A percentile compares a stretch with the other conserved stretches of the same genome.
These are phyloP conservation scores for Metalampra italica DNA, from an alignment of 2,888 invertebrate genomes.

Conservation along the genomic window DNA sequence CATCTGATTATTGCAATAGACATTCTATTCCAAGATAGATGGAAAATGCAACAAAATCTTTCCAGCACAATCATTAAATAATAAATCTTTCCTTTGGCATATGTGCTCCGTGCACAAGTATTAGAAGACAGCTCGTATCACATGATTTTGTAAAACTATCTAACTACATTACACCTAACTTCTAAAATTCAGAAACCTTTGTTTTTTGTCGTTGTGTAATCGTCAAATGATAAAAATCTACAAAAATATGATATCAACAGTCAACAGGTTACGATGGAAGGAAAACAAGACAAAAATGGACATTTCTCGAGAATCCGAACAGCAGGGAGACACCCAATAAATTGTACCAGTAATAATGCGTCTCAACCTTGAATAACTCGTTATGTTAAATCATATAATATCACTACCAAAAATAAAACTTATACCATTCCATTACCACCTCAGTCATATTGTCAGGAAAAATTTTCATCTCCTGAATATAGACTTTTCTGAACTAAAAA, in stretches of 20 bases:
- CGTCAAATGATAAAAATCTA: too few relatives aligned
- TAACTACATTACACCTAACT: too few relatives aligned
- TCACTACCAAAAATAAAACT: slow-evolving; percentile 53
- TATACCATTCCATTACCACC: slow-evolving; percentile 9
- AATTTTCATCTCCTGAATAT: neutral
- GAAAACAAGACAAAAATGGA: neutral
- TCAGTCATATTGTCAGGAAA: slow-evolving; percentile 10
- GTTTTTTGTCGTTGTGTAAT: too few relatives aligned
- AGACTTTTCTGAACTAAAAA: neutral
- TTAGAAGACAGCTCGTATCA: too few relatives aligned
- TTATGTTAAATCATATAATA: slow-evolving; percentile 65
- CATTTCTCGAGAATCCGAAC: neutral
- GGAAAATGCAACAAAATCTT: too few relatives aligned
- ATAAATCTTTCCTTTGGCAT: too few relatives aligned
- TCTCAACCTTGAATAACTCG: slow-evolving; percentile 63
- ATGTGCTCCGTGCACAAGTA: too few relatives aligned
- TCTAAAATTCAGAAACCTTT: too few relatives aligned
- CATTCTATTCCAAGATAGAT: too few relatives aligned
- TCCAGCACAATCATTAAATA: too few relatives aligned
- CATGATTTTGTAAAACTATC: too few relatives aligned
- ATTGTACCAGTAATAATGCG: slow-evolving; percentile 40
- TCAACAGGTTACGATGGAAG: neutral
- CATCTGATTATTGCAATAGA: too few relatives aligned
- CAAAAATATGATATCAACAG: neutral
- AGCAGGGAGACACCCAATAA: slow-evolving; percentile 32